Evolutionary conservation across 2,888 invertebrate genomes (phyloP).

Genomic region (Tanaodytes sp.): DNA sequence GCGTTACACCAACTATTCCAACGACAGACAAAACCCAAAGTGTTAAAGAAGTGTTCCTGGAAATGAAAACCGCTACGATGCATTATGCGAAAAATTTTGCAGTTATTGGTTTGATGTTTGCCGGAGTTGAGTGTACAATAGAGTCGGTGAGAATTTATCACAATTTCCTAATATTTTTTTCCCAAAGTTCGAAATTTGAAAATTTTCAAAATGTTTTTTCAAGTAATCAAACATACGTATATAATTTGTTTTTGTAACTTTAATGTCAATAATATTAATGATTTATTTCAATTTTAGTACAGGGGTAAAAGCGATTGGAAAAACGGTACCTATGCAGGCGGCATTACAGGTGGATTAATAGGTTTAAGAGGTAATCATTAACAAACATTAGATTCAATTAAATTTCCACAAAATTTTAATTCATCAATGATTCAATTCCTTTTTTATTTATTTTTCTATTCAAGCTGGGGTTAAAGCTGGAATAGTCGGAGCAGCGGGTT

Average conservation of each 20-base stretch:
- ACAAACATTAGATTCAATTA: too few species aligned
- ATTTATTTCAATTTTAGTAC: constrained; percentile 72
- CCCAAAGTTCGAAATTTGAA: too few species aligned
- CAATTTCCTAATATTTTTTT: too few species aligned
- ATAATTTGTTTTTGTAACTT: too few species aligned
- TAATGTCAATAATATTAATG: too few species aligned
- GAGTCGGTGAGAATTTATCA: constrained; percentile 81
- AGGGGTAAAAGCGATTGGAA: constrained; percentile 97
- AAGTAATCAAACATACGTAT: too few species aligned
- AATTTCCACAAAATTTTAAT: too few species aligned
- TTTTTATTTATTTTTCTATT: too few species aligned
- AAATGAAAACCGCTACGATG: constrained; percentile 92
- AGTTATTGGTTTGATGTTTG: constrained; percentile 93
- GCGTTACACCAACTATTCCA: constrained; percentile 91
- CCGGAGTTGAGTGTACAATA: constrained; percentile 94
- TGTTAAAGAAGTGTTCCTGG: constrained; percentile 88
- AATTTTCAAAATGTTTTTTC: too few species aligned
- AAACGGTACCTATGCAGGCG: constrained; percentile 96
- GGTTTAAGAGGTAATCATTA: constrained; percentile 84
- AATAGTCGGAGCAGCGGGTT: constrained; percentile 94
- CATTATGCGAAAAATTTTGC: constrained; percentile 99
- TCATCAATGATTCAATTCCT: too few species aligned
- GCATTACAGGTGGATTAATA: constrained; percentile 92
- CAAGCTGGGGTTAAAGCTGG: constrained; percentile 97
- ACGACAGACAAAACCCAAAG: constrained; percentile 85